Evolutionary conservation across 2,797 vertebrate species (phyloP).

Genomic region (Channallabes apus): DNA sequence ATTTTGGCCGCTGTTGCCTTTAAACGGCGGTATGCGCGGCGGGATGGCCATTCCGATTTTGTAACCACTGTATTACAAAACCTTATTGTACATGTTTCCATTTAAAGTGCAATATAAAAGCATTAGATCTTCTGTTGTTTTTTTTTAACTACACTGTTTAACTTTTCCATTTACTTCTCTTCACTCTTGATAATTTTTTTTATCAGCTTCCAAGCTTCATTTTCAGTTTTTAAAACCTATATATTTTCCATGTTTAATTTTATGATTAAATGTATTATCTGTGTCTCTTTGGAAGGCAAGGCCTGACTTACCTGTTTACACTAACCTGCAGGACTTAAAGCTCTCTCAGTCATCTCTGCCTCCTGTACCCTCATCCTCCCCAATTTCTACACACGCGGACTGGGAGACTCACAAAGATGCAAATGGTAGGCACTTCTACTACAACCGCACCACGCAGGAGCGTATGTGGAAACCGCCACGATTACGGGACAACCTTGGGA

Average conservation of each 20-base stretch:
- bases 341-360: constrained; percentile 90
- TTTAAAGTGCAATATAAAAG: too few relatives aligned
- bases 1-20: too few relatives aligned
- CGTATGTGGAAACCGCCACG: constrained; percentile 95
- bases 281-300: constrained; percentile 83
- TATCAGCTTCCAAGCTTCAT: not conserved
- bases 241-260: not conserved
- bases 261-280: constrained; percentile 69
- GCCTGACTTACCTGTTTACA: constrained; percentile 92
- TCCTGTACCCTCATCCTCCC: constrained; percentile 83
- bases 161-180: not conserved
- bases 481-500: constrained; percentile 79
- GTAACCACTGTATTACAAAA: too few relatives aligned
- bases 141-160: not conserved
- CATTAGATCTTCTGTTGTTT: not conserved
- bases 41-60: too few relatives aligned
- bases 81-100: too few relatives aligned
- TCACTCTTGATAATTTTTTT: not conserved
- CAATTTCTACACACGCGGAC: constrained; percentile 86
- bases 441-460: constrained; percentile 87
- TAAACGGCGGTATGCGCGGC: too few relatives aligned
- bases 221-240: not conserved
- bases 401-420: constrained; percentile 96
- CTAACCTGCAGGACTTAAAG: constrained; percentile 96
- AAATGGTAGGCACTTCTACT: constrained; percentile 91